Evolutionary conservation across 2,113 vertebrate species (phyloP).

Genomic region (Morone chrysops): DNA sequence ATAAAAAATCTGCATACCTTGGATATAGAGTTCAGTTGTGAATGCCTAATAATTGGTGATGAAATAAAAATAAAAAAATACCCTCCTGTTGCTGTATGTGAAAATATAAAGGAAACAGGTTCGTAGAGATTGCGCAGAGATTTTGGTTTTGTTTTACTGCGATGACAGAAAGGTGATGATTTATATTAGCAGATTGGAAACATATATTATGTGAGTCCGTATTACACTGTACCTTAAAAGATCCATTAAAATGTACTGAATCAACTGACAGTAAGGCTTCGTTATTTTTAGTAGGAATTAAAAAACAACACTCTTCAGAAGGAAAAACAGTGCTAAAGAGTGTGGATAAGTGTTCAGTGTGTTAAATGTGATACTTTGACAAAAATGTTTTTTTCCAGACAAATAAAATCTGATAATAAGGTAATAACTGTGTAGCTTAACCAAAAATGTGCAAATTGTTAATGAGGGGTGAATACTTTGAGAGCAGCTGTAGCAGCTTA

Average conservation of each 20-base stretch:
- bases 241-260: conserved; percentile 18
- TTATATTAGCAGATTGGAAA: conserved; percentile 12
- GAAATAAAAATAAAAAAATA: neutral
- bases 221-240: neutral
- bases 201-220: conserved; percentile 6
- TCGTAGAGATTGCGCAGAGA: too few species aligned
- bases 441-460: conserved; percentile 71
- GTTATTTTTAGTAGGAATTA: neutral
- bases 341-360: conserved; percentile 15
- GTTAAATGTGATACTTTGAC: conserved; percentile 40
- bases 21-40: neutral
- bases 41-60: neutral
- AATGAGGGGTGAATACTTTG: conserved; percentile 58
- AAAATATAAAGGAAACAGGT: conserved; percentile 9
- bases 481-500: conserved; percentile 49
- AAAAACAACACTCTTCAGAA: neutral
- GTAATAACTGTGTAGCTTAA: conserved; percentile 54
- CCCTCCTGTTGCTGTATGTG: neutral
- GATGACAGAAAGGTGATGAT: conserved; percentile 6
- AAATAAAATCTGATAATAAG: conserved; percentile 63
- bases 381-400: conserved; percentile 24
- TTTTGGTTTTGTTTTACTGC: neutral
- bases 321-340: conserved; percentile 24
- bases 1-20: neutral
- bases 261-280: neutral